These are phyloP conservation scores for Bovichtus diacanthus DNA, from an alignment of 2,797 vertebrate species.

Conservation along the genomic window DNA sequence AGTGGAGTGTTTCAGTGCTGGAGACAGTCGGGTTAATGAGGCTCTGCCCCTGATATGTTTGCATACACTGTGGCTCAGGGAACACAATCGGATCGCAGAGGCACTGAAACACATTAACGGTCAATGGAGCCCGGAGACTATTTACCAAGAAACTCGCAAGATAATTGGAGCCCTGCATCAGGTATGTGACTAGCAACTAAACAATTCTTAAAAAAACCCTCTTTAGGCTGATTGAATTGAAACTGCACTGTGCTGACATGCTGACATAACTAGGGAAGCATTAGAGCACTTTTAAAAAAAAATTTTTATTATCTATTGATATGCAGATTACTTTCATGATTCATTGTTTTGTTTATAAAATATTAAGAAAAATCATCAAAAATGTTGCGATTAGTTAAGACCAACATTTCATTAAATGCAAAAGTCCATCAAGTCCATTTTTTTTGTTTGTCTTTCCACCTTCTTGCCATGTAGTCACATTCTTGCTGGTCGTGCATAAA, in stretches of 20 bases:
- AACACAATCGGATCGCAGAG: slow-evolving; percentile 93
- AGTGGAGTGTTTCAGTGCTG: slow-evolving; percentile 92
- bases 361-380: not conserved
- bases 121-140: slow-evolving; percentile 89
- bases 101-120: slow-evolving; percentile 84
- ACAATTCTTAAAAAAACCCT: not conserved
- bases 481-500: no score
- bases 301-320: not conserved
- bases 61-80: slow-evolving; percentile 93
- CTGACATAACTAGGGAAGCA: not conserved
- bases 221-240: not conserved
- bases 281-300: no score
- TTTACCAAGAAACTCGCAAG: slow-evolving; percentile 94
- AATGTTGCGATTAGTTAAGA: not conserved
- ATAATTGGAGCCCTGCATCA: slow-evolving; percentile 94
- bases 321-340: not conserved
- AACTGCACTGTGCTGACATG: not conserved
- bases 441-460: not conserved
- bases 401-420: not conserved
- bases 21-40: slow-evolving; percentile 92
- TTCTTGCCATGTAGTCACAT: not conserved
- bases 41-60: slow-evolving; percentile 86
- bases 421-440: no score
- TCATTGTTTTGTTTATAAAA: not conserved
- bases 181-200: slow-evolving; percentile 77